Evolutionary conservation across 1,140 invertebrate species (phyloP).

Genomic region (roundworm (Caenorhabditis elegans)): DNA sequence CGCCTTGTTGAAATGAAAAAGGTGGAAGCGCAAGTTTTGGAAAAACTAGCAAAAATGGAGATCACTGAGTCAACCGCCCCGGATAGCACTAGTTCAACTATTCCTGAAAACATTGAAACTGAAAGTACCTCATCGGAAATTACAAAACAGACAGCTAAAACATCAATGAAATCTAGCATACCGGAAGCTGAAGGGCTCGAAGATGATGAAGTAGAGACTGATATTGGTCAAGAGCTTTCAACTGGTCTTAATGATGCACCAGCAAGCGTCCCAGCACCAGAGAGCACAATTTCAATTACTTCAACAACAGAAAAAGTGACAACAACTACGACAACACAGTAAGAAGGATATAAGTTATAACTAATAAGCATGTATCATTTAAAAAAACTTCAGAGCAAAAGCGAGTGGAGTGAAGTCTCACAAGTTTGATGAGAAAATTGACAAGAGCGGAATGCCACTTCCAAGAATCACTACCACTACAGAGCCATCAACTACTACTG

Average conservation of each 20-base stretch:
- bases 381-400: background rate
- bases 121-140: background rate
- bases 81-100: background rate
- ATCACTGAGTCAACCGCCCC: background rate
- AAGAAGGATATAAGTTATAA: no score
- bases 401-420: constrained; percentile 34
- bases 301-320: background rate
- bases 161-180: constrained; percentile 11
- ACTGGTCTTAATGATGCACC: background rate
- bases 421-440: constrained; percentile 40
- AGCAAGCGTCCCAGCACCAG: background rate
- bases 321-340: background rate
- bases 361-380: no score
- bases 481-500: background rate
- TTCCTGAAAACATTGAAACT: background rate
- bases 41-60: background rate
- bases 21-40: background rate
- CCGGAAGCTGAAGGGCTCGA: constrained; percentile 46
- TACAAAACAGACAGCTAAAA: background rate
- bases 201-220: constrained; percentile 13
- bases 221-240: constrained; percentile 5
- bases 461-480: constrained; percentile 8
- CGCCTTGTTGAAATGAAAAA: background rate
- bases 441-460: constrained; percentile 9
- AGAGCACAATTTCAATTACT: background rate